These are phyloP conservation scores for Cryptoprocta ferox DNA, from an alignment of 2,797 vertebrate species.

Conservation along the genomic window DNA sequence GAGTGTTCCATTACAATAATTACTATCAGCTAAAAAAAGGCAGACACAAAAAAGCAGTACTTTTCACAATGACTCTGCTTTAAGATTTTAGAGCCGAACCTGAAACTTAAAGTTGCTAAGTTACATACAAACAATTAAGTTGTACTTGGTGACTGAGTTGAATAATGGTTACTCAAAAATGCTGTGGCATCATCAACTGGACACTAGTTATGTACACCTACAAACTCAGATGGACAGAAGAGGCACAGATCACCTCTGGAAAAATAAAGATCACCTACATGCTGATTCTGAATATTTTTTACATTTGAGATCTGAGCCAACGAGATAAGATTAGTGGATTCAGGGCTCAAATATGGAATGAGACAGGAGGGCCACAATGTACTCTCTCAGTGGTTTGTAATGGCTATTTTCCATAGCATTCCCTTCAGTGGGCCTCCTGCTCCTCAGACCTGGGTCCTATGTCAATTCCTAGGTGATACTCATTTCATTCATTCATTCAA, in stretches of 20 bases:
- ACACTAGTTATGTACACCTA: not conserved
- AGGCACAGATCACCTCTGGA: not conserved
- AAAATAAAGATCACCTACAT: slow-evolving; percentile 13
- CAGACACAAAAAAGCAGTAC: not conserved
- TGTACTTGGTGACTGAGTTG: slow-evolving; percentile 9
- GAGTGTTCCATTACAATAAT: not conserved
- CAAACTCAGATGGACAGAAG: slow-evolving; percentile 27
- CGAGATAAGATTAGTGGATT: slow-evolving; percentile 24
- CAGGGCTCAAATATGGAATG: not conserved
- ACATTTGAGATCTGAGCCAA: slow-evolving; percentile 44
- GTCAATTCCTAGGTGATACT: not conserved
- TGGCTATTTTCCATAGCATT: not conserved
- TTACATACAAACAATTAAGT: slow-evolving; percentile 43
- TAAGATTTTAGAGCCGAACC: slow-evolving; percentile 32
- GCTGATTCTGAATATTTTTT: slow-evolving; percentile 32
- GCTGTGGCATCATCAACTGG: slow-evolving; percentile 10
- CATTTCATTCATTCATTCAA: slow-evolving; percentile 36
- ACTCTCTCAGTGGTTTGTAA: not conserved
- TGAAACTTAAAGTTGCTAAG: slow-evolving; percentile 58
- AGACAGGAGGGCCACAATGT: not conserved
- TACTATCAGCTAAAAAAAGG: slow-evolving; percentile 28
- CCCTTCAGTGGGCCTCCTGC: not conserved
- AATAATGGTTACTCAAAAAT: slow-evolving; percentile 37
- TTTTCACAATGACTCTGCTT: not conserved
- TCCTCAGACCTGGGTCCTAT: not conserved